Conservation (phyloP, 2,113 vertebrate genomes). For the Amphiprion ocellaris region DNA sequence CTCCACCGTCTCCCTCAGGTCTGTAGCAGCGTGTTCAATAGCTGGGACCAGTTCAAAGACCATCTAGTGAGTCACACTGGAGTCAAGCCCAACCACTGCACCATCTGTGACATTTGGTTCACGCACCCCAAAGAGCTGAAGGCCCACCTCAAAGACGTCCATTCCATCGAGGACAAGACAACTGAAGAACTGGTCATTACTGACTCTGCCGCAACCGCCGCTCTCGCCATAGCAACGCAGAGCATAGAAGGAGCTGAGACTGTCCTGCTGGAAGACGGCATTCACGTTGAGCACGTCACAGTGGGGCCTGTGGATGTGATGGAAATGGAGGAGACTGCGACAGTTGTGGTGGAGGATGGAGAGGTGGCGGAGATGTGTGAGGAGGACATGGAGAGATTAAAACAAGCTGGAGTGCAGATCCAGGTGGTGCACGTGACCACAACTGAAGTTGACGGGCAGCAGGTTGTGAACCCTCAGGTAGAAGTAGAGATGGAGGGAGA, state of each 20-base stretch:
- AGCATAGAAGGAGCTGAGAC: conserved; percentile 84
- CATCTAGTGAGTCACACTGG: conserved; percentile 98
- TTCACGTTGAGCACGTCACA: conserved; percentile 90
- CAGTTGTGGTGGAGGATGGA: conserved; percentile 89
- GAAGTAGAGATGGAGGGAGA: conserved; percentile 86
- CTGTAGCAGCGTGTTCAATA: conserved; percentile 97
- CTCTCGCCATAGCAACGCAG: conserved; percentile 85
- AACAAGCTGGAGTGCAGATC: conserved; percentile 87
- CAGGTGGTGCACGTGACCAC: conserved; percentile 80
- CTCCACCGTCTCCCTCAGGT: conserved; percentile 86
- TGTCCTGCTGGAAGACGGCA: conserved; percentile 89
- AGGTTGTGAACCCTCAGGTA: conserved; percentile 86
- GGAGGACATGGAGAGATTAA: conserved; percentile 86
- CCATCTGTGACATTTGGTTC: conserved; percentile 97
- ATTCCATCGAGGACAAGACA: conserved; percentile 87
- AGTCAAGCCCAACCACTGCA: conserved; percentile 97
- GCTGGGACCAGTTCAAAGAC: conserved; percentile 99
- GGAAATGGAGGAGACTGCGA: conserved; percentile 87
- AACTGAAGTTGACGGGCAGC: conserved; percentile 53
- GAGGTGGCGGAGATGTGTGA: conserved; percentile 88
- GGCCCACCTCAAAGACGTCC: conserved; percentile 89
- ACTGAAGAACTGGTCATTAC: conserved; percentile 86
- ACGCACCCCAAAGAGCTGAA: conserved; percentile 93
- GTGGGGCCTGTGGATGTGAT: conserved; percentile 82
- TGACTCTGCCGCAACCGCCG: conserved; percentile 78